Percentiles rank a stretch among this genome's conserved stretches.
phyloP scores from a whole-genome alignment of 1,140 invertebrate species.

The Stenopsyche tienmushanensis region DNA sequence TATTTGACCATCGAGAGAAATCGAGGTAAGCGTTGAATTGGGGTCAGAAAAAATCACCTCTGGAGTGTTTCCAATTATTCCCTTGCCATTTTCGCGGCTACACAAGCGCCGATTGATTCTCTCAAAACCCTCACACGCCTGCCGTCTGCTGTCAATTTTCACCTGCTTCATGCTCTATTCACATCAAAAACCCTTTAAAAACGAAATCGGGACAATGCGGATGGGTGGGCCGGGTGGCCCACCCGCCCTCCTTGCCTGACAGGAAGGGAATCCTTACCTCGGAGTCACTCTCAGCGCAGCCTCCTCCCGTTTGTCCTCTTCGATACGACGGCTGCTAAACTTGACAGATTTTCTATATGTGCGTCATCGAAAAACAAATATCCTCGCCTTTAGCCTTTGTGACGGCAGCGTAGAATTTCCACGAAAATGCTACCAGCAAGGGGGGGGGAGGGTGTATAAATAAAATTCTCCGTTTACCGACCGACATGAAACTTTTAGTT shows the following conservation, averaged over 20 bases:
- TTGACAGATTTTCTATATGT: not conserved
- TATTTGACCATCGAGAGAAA: not conserved
- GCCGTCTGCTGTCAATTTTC: constrained; percentile 4
- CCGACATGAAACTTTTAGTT: too few species aligned
- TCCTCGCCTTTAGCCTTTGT: not conserved
- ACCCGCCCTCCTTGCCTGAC: too few species aligned
- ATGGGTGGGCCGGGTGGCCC: not conserved
- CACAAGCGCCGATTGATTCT: constrained; percentile 13
- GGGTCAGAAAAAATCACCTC: not conserved
- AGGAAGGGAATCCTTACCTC: too few species aligned
- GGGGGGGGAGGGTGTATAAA: too few species aligned
- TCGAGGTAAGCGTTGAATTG: not conserved
- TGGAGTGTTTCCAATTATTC: not conserved
- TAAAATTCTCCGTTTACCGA: too few species aligned
- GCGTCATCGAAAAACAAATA: not conserved
- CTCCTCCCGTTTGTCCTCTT: not conserved
- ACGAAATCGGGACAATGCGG: not conserved
- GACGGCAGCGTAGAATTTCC: not conserved
- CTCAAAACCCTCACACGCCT: constrained; percentile 16
- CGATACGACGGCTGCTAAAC: not conserved
- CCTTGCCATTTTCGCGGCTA: not conserved
- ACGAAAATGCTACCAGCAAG: not conserved
- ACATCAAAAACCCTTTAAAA: not conserved
- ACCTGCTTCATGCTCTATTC: not conserved
- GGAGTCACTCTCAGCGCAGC: too few species aligned